Conservation (phyloP, 1,140 invertebrate genomes). For the Drosophila arizonae region DNA sequence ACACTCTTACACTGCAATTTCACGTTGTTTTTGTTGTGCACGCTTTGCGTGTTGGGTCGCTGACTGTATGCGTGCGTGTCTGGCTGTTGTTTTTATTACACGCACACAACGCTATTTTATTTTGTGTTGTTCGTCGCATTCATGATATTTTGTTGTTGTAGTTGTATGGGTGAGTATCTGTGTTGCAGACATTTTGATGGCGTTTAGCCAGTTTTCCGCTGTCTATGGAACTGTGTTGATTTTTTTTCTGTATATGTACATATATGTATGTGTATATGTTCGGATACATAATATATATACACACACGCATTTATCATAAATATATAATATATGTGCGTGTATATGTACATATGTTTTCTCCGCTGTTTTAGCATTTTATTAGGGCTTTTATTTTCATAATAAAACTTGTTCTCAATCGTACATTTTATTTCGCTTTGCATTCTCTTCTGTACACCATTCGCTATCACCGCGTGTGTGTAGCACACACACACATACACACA, state of each 20-base stretch:
- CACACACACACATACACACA: too few relatives aligned
- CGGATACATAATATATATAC: conserved; percentile 5
- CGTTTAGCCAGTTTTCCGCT: conserved; percentile 75
- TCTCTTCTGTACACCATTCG: conserved; percentile 38
- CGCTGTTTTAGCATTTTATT: conserved; percentile 16
- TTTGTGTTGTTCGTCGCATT: conserved; percentile 46
- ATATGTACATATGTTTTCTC: not conserved
- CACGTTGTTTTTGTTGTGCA: conserved; percentile 48
- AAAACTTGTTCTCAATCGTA: conserved; percentile 28
- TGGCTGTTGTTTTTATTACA: conserved; percentile 49
- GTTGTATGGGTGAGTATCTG: conserved; percentile 51
- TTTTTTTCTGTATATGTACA: conserved; percentile 3
- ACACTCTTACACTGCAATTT: conserved; percentile 42
- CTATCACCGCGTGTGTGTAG: conserved; percentile 2
- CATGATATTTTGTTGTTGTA: conserved; percentile 30
- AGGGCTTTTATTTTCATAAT: conserved; percentile 33
- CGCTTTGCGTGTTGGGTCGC: conserved; percentile 32
- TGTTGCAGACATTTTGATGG: conserved; percentile 67
- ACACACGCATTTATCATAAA: not conserved
- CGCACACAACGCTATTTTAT: conserved; percentile 34
- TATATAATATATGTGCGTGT: conserved; percentile 4
- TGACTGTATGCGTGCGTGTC: conserved; percentile 45
- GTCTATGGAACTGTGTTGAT: conserved; percentile 35
- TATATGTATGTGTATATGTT: conserved; percentile 12
- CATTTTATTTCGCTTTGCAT: conserved; percentile 22